Base-by-base conservation (phyloP, 2,113 vertebrate species). In the Hippocampus abdominalis region DNA sequence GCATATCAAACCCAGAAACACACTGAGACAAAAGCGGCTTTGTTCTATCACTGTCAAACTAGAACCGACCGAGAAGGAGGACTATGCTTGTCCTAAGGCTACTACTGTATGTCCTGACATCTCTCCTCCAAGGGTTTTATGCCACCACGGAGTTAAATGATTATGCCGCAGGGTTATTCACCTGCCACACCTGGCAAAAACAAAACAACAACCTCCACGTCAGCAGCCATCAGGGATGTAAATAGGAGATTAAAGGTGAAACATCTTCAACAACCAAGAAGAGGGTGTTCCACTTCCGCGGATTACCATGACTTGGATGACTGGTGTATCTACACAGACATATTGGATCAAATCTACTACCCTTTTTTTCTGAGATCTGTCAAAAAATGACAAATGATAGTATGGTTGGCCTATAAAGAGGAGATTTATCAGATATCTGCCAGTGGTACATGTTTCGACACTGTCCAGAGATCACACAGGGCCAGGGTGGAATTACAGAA, bases 361-460 rank as follows among this genome's bases (percentile, higher is more conserved):
- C 25, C 25, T 20, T 21, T n/a, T 74, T 63, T 44, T 10, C 2
- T 44, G 20, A 32, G 42, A 76, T 65, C 72, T 82, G 81, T 81
- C 81, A 72, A 62, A 60, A 48, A 63, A 74, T 84, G 80, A 84
- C 51, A 83, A 83, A 88, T 70, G 73, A 85, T 29, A 15, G 65
- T 75, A 68, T 42, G 72, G 63, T 83, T 69, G 75, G 77, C 77
- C 75, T 77, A 80, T 71, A 73, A 81, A 84, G 42, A 71, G 71
- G 78, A 69, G 57, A 66, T 70, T 75, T 81, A 80, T 86, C 76
- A 83, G 56, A 81, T 72, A 79, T 77, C 74, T 83, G 67, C 72
- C 70, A 81, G 80, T 63, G 72, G 74, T 81, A 80, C 79, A 87
- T 86, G 83, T 75, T 86, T 83, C 73, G 72, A 65, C 66, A 69